phyloP scores from a whole-genome alignment of 2,113 vertebrate genomes.

The Polyodon spathula region DNA sequence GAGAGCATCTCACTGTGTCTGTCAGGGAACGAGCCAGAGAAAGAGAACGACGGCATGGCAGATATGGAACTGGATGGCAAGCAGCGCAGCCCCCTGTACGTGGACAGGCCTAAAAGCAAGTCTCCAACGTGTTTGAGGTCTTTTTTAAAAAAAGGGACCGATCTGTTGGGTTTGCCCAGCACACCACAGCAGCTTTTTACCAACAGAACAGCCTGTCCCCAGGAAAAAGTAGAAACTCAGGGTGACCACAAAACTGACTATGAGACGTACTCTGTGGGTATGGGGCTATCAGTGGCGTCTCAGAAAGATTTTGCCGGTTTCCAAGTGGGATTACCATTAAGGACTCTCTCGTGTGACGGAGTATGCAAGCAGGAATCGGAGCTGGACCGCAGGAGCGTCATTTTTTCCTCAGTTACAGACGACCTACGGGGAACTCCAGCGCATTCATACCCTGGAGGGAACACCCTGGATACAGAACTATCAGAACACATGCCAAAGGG shows the following conservation, averaged over 20 bases:
- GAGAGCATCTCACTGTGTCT: conserved; percentile 80
- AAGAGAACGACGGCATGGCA: conserved; percentile 65
- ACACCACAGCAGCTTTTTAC: conserved; percentile 82
- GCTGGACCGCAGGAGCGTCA: conserved; percentile 90
- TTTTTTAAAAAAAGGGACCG: conserved; percentile 76
- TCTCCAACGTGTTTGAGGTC: conserved; percentile 79
- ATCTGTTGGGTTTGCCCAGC: conserved; percentile 67
- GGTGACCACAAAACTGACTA: conserved; percentile 95
- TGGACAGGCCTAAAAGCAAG: conserved; percentile 65
- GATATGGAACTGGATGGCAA: conserved; percentile 80
- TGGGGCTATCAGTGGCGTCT: conserved; percentile 69
- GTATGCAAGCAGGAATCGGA: conserved; percentile 90
- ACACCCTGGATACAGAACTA: conserved; percentile 88
- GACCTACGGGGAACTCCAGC: conserved; percentile 79
- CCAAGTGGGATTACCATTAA: conserved; percentile 73
- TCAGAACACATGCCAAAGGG: conserved; percentile 83
- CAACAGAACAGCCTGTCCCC: conserved; percentile 79
- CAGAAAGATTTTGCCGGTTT: conserved; percentile 78
- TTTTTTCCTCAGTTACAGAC: conserved; percentile 89
- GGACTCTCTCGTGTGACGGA: conserved; percentile 74
- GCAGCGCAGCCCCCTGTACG: conserved; percentile 57
- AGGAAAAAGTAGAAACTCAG: conserved; percentile 93
- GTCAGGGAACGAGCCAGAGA: conserved; percentile 82
- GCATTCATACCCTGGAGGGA: conserved; percentile 83
- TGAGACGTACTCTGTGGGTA: conserved; percentile 73